phyloP scores from a whole-genome alignment of 1,140 invertebrate species.

The Heliconius hermathena region DNA sequence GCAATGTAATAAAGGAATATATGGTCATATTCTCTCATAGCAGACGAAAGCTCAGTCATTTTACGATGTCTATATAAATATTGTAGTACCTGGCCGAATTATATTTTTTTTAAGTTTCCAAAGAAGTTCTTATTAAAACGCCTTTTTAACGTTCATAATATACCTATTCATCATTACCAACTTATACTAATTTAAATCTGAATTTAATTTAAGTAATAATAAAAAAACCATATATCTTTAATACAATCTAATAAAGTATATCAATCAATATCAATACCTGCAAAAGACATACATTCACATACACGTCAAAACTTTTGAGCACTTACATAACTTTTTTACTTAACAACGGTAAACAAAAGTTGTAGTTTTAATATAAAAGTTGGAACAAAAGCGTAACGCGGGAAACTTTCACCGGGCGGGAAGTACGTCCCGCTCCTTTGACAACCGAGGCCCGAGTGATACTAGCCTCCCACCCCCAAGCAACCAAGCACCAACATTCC shows the following conservation, averaged over 20 bases:
- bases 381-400: conserved; percentile 25
- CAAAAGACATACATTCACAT: conserved; percentile 34
- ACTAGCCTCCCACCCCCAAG: conserved; percentile 26
- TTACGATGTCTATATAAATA: conserved; percentile 5
- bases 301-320: conserved; percentile 14
- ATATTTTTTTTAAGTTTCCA: no score
- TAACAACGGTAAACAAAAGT: background rate
- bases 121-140: no score
- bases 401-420: conserved; percentile 30
- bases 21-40: background rate
- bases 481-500: conserved; percentile 18
- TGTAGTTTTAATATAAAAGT: conserved; percentile 8
- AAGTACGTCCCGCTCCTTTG: conserved; percentile 24
- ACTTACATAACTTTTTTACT: background rate
- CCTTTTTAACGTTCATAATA: background rate
- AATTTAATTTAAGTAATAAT: background rate
- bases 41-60: background rate
- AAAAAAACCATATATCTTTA: background rate
- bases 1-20: background rate
- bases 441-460: conserved; percentile 25
- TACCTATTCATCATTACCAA: background rate
- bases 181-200: background rate
- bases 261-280: conserved; percentile 23
- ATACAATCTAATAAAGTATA: background rate
- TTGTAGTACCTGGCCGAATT: background rate